A percentile compares a stretch with the other conserved stretches of the same genome.
These are phyloP conservation scores for Botia kubotai DNA, from an alignment of 2,797 vertebrate species.

Conservation along the genomic window DNA sequence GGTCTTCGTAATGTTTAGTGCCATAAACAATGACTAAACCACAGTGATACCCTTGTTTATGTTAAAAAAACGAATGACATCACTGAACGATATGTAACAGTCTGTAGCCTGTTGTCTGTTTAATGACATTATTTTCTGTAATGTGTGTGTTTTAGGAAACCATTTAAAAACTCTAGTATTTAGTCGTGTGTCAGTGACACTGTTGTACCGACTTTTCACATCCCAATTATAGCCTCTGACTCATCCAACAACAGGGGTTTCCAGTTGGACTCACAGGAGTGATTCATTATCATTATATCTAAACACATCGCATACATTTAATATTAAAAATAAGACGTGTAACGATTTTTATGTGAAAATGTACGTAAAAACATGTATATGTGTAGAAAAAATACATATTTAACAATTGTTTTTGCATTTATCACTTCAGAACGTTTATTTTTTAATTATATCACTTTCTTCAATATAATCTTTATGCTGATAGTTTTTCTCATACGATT, in stretches of 20 bases:
- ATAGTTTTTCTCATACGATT: constrained; percentile 1
- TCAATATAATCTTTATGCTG: constrained; percentile 3
- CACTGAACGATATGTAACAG: too few species aligned
- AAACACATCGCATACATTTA: constrained; percentile 1
- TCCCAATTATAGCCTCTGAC: constrained; percentile 46
- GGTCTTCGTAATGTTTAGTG: neutral
- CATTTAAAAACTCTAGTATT: too few species aligned
- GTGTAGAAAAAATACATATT: neutral
- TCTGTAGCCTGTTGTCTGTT: too few species aligned
- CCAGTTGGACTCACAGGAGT: constrained; percentile 25
- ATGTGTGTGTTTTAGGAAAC: too few species aligned
- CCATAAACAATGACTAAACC: neutral
- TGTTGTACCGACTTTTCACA: too few species aligned
- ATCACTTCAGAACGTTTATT: neutral
- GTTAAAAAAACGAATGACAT: too few species aligned
- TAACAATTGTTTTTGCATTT: neutral
- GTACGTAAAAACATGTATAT: too few species aligned
- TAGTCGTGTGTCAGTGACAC: too few species aligned
- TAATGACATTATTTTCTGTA: too few species aligned
- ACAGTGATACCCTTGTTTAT: too few species aligned
- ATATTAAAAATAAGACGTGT: neutral
- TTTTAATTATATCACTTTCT: neutral
- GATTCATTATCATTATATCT: constrained; percentile 12
- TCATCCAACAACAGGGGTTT: constrained; percentile 42
- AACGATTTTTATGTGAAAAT: too few species aligned